Conservation (phyloP, 2,888 invertebrate species). For the Hermaeophaga mercurialis region DNA sequence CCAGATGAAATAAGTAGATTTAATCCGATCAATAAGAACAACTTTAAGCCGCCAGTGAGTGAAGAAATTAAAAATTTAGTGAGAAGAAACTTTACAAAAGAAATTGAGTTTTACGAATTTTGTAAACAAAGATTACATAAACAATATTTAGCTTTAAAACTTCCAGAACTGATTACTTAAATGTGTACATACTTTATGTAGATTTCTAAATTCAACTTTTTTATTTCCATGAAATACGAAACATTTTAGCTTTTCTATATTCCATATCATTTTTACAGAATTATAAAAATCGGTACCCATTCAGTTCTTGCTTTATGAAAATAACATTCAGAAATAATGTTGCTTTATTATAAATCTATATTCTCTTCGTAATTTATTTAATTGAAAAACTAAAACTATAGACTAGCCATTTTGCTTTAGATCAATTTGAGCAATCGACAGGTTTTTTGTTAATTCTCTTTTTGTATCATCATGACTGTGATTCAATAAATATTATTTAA, state of each 20-base stretch:
- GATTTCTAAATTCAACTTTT: neutral
- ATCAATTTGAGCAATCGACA: neutral
- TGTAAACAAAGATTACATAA: conserved; percentile 83
- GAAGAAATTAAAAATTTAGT: conserved; percentile 86
- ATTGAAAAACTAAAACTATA: neutral
- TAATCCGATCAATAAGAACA: conserved; percentile 81
- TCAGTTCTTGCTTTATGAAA: too few relatives aligned
- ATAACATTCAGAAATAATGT: too few relatives aligned
- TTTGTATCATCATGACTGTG: conserved; percentile 1
- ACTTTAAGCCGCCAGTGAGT: conserved; percentile 85
- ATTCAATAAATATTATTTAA: conserved; percentile 1
- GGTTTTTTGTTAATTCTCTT: neutral
- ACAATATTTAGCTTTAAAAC: conserved; percentile 75
- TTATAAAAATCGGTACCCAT: too few relatives aligned
- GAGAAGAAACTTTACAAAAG: conserved; percentile 82
- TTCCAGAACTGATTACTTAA: conserved; percentile 46
- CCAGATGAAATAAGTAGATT: conserved; percentile 77
- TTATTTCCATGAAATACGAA: neutral
- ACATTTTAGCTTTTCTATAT: too few relatives aligned
- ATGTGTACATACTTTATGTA: too few relatives aligned
- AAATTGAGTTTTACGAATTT: conserved; percentile 91
- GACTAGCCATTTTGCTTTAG: neutral
- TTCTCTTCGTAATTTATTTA: neutral
- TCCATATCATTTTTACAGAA: too few relatives aligned
- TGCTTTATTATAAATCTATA: too few relatives aligned